phyloP scores from a whole-genome alignment of 2,113 vertebrate genomes.

The Fulica atra region DNA sequence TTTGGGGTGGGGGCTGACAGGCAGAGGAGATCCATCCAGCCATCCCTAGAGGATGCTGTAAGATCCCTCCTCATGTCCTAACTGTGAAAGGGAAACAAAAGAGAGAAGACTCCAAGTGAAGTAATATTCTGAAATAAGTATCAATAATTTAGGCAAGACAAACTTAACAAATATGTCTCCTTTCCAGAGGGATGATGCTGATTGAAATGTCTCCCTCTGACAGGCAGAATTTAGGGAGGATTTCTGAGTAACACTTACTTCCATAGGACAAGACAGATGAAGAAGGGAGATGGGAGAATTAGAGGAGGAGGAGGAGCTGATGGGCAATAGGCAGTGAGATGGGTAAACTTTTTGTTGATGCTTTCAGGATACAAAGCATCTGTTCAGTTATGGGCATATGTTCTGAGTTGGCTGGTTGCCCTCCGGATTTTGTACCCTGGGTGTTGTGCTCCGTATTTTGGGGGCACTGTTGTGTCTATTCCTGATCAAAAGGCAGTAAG shows the following conservation, averaged over 20 bases:
- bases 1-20: fast-evolving
- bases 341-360: not conserved
- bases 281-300: not conserved
- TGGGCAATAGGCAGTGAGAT: not conserved
- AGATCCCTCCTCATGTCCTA: not conserved
- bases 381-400: not conserved
- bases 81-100: not conserved
- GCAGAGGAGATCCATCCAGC: not conserved
- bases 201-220: not conserved
- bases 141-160: not conserved
- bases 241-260: not conserved
- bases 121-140: not conserved
- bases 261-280: not conserved
- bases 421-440: not conserved
- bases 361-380: not conserved
- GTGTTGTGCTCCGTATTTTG: not conserved
- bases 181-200: not conserved
- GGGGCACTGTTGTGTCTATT: not conserved
- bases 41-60: not conserved
- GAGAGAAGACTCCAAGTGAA: not conserved
- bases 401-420: not conserved
- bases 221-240: not conserved
- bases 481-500: not conserved
- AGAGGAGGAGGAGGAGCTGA: not conserved
- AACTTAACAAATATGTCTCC: not conserved